Evolutionary conservation across 2,888 invertebrate species (phyloP).

Genomic region (Pollenia labialis): DNA sequence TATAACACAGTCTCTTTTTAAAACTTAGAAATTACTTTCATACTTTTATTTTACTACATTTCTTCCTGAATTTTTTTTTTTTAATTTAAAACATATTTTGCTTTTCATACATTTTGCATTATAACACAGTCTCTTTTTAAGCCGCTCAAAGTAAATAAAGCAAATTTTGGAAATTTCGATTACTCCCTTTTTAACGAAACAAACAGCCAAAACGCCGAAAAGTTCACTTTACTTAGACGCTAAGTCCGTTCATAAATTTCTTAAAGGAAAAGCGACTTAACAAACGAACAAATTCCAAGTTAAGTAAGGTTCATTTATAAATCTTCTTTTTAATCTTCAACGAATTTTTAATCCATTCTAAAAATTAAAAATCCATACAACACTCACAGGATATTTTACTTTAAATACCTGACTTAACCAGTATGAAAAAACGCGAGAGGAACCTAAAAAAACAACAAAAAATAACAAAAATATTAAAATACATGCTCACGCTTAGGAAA

Average conservation of each 20-base stretch:
- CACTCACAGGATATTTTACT: neutral
- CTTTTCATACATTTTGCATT: neutral
- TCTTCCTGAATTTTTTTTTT: too few relatives aligned
- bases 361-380: constrained; percentile 49
- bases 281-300: constrained; percentile 25
- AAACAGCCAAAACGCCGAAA: constrained; percentile 1
- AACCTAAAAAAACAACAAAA: neutral
- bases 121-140: neutral
- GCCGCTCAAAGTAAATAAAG: neutral
- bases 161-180: constrained; percentile 16
- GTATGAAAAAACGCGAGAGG: constrained; percentile 42
- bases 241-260: constrained; percentile 52
- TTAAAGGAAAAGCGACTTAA: constrained; percentile 30
- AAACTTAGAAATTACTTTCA: too few relatives aligned
- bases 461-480: constrained; percentile 16
- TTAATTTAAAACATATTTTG: too few relatives aligned
- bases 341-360: constrained; percentile 60
- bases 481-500: neutral
- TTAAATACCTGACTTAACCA: constrained; percentile 53
- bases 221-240: neutral
- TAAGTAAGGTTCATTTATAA: constrained; percentile 56
- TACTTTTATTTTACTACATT: too few relatives aligned
- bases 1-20: neutral
- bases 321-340: constrained; percentile 36
- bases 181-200: neutral